Conservation (phyloP, 2,113 vertebrate species). For the Phoxinus phoxinus region DNA sequence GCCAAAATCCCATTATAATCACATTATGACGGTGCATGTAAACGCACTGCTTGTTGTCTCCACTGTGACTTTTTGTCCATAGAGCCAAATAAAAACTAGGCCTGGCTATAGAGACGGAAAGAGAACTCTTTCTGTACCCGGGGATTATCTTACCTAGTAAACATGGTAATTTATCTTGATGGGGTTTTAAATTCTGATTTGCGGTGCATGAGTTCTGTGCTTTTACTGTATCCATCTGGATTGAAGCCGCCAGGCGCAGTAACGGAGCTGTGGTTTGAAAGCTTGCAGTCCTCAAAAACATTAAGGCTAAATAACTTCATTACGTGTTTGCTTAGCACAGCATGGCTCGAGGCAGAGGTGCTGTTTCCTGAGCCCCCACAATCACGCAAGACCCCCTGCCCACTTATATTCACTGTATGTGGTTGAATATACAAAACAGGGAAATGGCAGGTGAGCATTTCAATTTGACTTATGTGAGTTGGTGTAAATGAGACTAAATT, state of each 20-base stretch:
- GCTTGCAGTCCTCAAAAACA: conserved; percentile 23
- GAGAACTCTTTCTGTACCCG: not conserved
- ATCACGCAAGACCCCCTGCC: conserved; percentile 42
- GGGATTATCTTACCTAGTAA: conserved; percentile 17
- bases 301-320: conserved; percentile 26
- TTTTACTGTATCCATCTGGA: conserved; percentile 40
- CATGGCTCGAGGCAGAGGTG: conserved; percentile 30
- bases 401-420: conserved; percentile 23
- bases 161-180: conserved; percentile 39
- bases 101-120: not conserved
- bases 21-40: too few relatives aligned
- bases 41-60: not conserved
- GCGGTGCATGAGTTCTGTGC: conserved; percentile 26
- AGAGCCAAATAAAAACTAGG: not conserved
- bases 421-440: conserved; percentile 1
- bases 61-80: not conserved
- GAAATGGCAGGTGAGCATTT: not conserved
- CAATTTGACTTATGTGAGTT: conserved; percentile 7
- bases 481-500: conserved; percentile 26
- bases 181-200: conserved; percentile 42
- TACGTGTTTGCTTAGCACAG: conserved; percentile 29
- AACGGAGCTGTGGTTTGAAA: conserved; percentile 31
- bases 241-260: conserved; percentile 8
- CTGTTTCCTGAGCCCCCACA: conserved; percentile 51
- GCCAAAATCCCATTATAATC: too few relatives aligned